Evolutionary conservation across 1,140 invertebrate genomes (phyloP), one percentile per base, ranked within the genome.

Genomic region (Teleopsis dalmanni): DNA sequence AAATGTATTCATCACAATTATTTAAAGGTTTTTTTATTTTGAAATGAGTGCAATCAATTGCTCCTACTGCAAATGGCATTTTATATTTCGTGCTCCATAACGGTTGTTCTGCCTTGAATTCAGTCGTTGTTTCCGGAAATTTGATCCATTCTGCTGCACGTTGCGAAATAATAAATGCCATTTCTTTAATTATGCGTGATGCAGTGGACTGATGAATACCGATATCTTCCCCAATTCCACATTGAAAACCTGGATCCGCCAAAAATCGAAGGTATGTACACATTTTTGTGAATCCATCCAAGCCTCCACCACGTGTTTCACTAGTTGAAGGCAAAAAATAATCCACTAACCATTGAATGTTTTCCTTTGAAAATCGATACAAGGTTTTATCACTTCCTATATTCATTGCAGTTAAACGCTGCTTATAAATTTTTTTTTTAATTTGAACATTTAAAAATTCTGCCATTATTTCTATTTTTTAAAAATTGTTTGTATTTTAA

Each of bases 181-280:
- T 48, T 31, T 53, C 25, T 26, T 41, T 14, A 26, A 57, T 23
- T 27, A 36, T 57, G 48, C 47, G 50, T 25, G 48, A 51, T 18
- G 57, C 56, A 34, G 54, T 56, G 23, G 29, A 48, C 29, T 54
- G 57, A 19, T 54, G 48, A 29, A 54, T 45, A 37, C 51, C 54
- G 4, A 56, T 7, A 22, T 50, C 48, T 52, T 54, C 52, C 7
- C 46, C 56, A 10, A 58, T 42, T 9, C 51, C 47, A 14, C 25
- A 45, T 48, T 59, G 56, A 41, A 56, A 59, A n/a, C 56, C 58
- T 14, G 56, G 56, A 48, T 59, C 54, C 19, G 34, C 42, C 1
- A 56, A 13, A 26, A 49, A 58, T 23, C 51, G 29, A 33, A 59
- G 47, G 52, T 58, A 58, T 13, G 50, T 36, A 51, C 43, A 37